Evolutionary conservation across 2,797 vertebrate species (phyloP), one percentile per base, ranked within the genome.

Genomic region (Triplophysa bombifrons): DNA sequence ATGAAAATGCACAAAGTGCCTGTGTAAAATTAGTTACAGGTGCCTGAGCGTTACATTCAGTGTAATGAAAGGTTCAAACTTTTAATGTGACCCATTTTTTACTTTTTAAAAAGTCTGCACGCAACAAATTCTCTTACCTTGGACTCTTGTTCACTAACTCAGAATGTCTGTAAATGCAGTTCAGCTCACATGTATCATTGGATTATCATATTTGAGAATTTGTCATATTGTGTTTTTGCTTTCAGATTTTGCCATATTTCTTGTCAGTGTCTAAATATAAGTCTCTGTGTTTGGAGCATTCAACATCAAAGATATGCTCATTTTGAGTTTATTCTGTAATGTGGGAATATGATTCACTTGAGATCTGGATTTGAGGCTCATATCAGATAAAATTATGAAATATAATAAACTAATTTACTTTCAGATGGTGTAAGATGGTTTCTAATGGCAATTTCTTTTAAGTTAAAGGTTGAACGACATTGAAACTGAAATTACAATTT

Each of bases 241-340:
- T 53, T 65, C 60, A 17, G 4, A 67, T 19, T 58, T 58, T 48
- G 30, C 3, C 11, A 67, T 53, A 41, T 53, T 65, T 74, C 38
- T 41, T 41, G 8, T 10, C 38, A 53, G 60, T 53, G 48, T 66
- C 74, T 75, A 75, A 75, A 75, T 66, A 75, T 66, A 66, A 55
- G 20, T 66, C 30, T 53, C 17, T 34, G 13, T 25, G 8, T 65
- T 65, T 55, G 22, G 74, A 20, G 73, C 41, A 65, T 56, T 76
- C 50, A 10, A 51, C 74, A 27, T 76, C 50, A 76, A 76, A 55
- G 63, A 66, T 44, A 16, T 41, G 46, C 38, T 72, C 19, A n/a
- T 38, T 34, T 20, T 56, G n/a, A 72, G 34, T 67, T 27, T 19
- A 66, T 76, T 20, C 20, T 7, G 9, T 30, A 63, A 63, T 16